Percentiles rank a stretch among this genome's conserved stretches.
These are phyloP conservation scores for Pemphredon lugubris DNA, from an alignment of 2,888 invertebrate genomes.

Conservation along the genomic window DNA sequence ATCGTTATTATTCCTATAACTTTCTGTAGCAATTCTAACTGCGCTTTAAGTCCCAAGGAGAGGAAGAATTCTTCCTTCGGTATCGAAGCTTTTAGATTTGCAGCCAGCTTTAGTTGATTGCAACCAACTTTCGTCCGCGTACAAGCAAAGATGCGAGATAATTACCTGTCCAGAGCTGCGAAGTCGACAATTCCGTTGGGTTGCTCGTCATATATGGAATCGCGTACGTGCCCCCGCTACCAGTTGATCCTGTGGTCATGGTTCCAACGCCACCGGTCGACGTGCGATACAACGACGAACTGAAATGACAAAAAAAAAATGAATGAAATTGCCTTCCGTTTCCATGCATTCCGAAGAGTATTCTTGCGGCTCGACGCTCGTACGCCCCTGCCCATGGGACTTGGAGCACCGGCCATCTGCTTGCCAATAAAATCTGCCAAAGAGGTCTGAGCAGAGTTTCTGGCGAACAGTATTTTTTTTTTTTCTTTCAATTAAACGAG, in stretches of 20 bases:
- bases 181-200: slow-evolving; percentile 69
- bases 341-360: slow-evolving; percentile 10
- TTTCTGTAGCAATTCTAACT: too few species aligned
- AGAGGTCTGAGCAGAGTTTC: background rate
- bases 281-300: slow-evolving; percentile 73
- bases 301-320: slow-evolving; percentile 55
- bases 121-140: background rate
- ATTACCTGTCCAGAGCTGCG: slow-evolving; percentile 72
- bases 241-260: slow-evolving; percentile 56
- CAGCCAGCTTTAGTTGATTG: too few species aligned
- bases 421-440: background rate
- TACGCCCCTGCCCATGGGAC: slow-evolving; percentile 71
- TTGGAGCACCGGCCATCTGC: slow-evolving; percentile 13
- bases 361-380: too few species aligned
- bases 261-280: slow-evolving; percentile 64
- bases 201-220: slow-evolving; percentile 71
- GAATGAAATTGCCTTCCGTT: background rate
- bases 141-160: background rate
- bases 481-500: too few species aligned
- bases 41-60: too few species aligned
- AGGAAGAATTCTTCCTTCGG: too few species aligned
- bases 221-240: slow-evolving; percentile 54
- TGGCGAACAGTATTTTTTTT: too few species aligned
- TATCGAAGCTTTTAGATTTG: too few species aligned
- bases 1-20: too few species aligned